Evolutionary conservation across 2,888 invertebrate species (phyloP).

Genomic region (Torymus texanus): DNA sequence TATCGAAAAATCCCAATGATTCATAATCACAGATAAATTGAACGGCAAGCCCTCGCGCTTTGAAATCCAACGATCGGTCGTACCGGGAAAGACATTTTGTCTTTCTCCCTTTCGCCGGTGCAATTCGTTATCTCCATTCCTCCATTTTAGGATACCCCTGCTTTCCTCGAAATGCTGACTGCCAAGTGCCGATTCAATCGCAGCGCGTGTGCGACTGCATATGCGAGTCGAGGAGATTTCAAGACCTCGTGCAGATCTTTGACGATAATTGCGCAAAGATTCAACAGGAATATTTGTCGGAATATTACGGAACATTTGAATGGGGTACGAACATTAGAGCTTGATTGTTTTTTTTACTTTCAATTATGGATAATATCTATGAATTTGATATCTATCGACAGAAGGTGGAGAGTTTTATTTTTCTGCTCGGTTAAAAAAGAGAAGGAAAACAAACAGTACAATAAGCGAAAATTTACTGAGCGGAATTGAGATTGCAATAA

Average conservation of each 20-base stretch:
- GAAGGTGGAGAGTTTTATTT: conserved; percentile 1
- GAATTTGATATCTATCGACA: conserved; percentile 36
- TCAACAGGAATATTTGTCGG: conserved; percentile 31
- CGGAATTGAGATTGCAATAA: conserved; percentile 38
- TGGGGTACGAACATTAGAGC: too few species aligned
- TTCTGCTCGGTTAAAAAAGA: too few species aligned
- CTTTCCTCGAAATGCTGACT: conserved; percentile 11
- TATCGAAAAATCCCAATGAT: too few species aligned
- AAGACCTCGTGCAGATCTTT: conserved; percentile 56
- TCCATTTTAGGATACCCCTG: neutral
- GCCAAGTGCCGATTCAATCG: neutral
- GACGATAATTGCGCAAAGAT: conserved; percentile 33
- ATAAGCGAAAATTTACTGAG: conserved; percentile 21
- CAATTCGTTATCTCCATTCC: neutral
- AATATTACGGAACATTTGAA: neutral
- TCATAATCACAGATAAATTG: neutral
- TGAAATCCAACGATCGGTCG: neutral
- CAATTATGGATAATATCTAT: conserved; percentile 38
- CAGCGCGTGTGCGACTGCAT: conserved; percentile 6
- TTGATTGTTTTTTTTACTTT: conserved; percentile 14
- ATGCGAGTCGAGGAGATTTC: conserved; percentile 31
- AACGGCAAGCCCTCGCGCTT: neutral
- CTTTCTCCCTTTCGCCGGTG: neutral
- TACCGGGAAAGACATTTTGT: neutral
- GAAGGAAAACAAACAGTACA: conserved; percentile 3